Base-by-base conservation (phyloP, 1,140 invertebrate genomes). In the Heliothis virescens region DNA sequence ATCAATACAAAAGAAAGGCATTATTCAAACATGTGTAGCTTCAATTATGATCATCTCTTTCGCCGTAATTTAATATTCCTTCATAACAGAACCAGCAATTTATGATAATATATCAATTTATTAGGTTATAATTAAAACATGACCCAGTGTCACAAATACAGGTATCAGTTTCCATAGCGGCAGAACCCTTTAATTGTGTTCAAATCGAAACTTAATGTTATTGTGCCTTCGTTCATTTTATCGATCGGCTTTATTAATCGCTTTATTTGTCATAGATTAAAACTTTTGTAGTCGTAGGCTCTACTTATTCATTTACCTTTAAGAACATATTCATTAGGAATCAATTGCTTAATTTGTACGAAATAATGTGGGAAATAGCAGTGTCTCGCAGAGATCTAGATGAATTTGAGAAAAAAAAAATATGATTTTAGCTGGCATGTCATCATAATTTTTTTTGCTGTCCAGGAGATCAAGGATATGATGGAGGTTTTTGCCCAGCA, bases 81-180 rank as follows among this genome's bases (percentile, higher is more conserved):
- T 16, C 57, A n/a, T 41, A 78, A 52, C 78, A 29, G 50, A 85
- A 63, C 83, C 83, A 81, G 75, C 76, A 86, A 88, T 88, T 87
- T 85, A 74, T 65, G 83, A 77, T 82, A 88, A 84, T 87, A 87
- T 85, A 90, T 88, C 88, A 88, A 85, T 67, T 34, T 41, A 62
- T 47, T 62, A 81, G 67, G 79, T 83, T 55, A 69, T 80, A 85
- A 85, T 87, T 89, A 87, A 90, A 86, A 84, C 79, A 83, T 87
- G 87, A 86, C 86, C 89, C 84, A 86, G 82, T 89, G 83, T 85
- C 86, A 85, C 85, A 85, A 80, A 82, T 81, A 73, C 59, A 72
- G 63, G 82, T 75, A 82, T 83, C 82, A 59, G 80, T 88, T 74
- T 76, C 83, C 78, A 75, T 65, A 48, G 81, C 85, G 80, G 83